Conservation (phyloP, 2,888 invertebrate species). For the Hylaea fasciaria region DNA sequence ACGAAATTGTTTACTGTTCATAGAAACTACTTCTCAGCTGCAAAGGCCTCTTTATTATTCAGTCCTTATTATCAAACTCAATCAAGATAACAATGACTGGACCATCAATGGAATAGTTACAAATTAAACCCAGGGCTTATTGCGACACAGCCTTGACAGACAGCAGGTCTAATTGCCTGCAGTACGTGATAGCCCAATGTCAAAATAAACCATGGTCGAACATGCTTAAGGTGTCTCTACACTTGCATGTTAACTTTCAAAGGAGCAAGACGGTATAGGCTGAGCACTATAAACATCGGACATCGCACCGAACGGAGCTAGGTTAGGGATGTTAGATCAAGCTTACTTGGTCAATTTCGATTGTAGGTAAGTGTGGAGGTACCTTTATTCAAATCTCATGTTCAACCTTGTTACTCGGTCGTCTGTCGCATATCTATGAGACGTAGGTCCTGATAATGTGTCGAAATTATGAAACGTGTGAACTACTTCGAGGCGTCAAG, state of each 20-base stretch:
- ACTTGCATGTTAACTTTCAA: not conserved
- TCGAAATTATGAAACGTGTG: not conserved
- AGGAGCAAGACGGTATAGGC: no score
- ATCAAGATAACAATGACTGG: constrained; percentile 29
- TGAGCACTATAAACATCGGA: no score
- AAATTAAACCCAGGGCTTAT: constrained; percentile 30
- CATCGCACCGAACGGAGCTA: no score
- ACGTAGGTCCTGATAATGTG: not conserved
- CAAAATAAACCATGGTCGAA: constrained; percentile 25
- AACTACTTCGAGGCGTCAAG: not conserved
- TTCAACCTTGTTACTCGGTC: constrained; percentile 46
- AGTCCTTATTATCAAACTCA: constrained; percentile 39
- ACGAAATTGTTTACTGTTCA: not conserved
- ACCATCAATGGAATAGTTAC: constrained; percentile 41
- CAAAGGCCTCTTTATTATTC: constrained; percentile 14
- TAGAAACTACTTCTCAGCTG: not conserved
- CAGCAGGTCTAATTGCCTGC: constrained; percentile 34
- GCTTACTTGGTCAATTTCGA: no score
- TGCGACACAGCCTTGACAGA: constrained; percentile 47
- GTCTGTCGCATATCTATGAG: constrained; percentile 40
- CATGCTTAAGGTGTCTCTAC: constrained; percentile 24
- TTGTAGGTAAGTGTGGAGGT: no score
- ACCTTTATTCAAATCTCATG: constrained; percentile 45
- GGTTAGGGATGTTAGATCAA: no score
- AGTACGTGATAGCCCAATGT: constrained; percentile 46